Evolutionary conservation across 2,888 invertebrate species (phyloP), one percentile per base, ranked within the genome.

Genomic region (Phortica okadai): DNA sequence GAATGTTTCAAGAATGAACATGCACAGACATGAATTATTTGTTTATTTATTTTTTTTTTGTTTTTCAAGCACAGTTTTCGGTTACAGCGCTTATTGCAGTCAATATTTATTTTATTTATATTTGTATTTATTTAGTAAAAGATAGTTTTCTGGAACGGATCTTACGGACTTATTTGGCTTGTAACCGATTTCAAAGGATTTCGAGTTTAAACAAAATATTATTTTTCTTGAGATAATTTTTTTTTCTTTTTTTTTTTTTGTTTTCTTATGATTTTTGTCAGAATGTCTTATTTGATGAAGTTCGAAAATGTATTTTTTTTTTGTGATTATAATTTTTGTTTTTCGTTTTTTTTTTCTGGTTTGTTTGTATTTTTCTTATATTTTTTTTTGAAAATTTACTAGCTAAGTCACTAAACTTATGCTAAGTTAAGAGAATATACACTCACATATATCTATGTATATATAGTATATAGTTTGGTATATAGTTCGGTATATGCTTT

Each of bases 391-490:
- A 56, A 56, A 56, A 56, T 56, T 14, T 56, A 56, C 56, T 56
- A 62, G 62, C 16, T 16, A 62, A 62, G 8, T 62, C 62, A 62
- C 62, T 62, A 62, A 62, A 10, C 62, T 62, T 62, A 62, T 6
- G 62, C 62, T 62, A 62, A n/a, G 16, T 7, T 6, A 3, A 25
- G 16, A 62, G 62, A 62, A 62, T 62, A 62, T 62, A 62, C 62
- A 62, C 62, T 62, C 62, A 62, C 7, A 62, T 25, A 62, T 6
- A 50, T 50, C 8, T 50, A 50, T 50, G 50, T 50, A 50, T 50
- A 50, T 50, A 50, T 50, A 50, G 50, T 50, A 62, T 62, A 62
- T 11, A 62, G 21, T 59, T 59, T 59, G 25, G 58, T 59, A 16
- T 59, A 16, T n/a, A 59, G 16, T 21, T 59, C 16, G 21, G 10